phyloP scores from a whole-genome alignment of 1,140 invertebrate genomes.

The Drosophila elegans region DNA sequence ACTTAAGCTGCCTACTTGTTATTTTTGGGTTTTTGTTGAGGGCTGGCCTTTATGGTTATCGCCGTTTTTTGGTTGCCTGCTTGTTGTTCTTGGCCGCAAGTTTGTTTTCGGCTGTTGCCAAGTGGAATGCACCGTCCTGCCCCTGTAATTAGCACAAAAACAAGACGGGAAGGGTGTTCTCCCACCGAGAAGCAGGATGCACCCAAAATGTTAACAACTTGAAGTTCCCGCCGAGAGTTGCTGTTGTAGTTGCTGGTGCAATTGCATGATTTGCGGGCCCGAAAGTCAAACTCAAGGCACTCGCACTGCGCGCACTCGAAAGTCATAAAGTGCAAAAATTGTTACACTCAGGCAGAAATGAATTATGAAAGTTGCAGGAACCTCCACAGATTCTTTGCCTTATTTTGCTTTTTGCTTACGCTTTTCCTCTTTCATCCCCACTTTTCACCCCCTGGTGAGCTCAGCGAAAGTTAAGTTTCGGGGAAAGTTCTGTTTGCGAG shows the following conservation, averaged over 20 bases:
- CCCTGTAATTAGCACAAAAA: conserved; percentile 78
- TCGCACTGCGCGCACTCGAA: conserved; percentile 70
- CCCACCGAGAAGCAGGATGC: conserved; percentile 29
- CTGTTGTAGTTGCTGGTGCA: conserved; percentile 34
- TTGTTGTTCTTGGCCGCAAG: conserved; percentile 72
- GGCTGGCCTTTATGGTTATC: conserved; percentile 40
- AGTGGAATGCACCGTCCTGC: conserved; percentile 56
- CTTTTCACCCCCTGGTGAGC: conserved; percentile 17
- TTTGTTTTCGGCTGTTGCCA: conserved; percentile 73
- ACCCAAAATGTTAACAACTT: conserved; percentile 71
- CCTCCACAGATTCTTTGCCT: conserved; percentile 41
- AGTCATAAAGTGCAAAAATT: conserved; percentile 82
- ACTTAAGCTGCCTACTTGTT: not conserved
- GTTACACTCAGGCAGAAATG: conserved; percentile 82
- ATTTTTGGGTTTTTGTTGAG: conserved; percentile 5
- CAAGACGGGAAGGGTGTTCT: conserved; percentile 3
- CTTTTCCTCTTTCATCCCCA: not conserved
- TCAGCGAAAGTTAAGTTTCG: conserved; percentile 51
- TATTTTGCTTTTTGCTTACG: conserved; percentile 61
- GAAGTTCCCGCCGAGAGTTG: conserved; percentile 53
- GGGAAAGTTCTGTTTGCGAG: conserved; percentile 61
- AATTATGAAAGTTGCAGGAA: conserved; percentile 78
- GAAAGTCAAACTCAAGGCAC: conserved; percentile 54
- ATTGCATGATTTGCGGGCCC: conserved; percentile 70
- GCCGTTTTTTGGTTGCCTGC: conserved; percentile 56